Percentiles rank a stretch among this genome's conserved stretches.
phyloP scores from a whole-genome alignment of 2,888 invertebrate species.

The Spialia ferax region DNA sequence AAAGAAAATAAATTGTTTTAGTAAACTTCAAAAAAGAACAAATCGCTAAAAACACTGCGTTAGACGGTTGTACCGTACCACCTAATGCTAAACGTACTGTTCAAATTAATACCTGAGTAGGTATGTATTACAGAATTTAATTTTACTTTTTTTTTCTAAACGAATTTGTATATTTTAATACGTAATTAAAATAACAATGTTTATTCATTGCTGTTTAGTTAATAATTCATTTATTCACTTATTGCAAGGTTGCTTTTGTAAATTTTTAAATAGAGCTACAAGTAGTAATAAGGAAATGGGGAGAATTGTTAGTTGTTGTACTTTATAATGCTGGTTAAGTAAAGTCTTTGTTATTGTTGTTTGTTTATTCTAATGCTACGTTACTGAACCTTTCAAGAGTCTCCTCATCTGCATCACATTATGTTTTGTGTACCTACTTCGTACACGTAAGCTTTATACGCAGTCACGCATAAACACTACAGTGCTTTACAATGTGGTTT shows the following conservation, averaged over 20 bases:
- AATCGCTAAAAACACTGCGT: neutral
- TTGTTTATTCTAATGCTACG: constrained; percentile 31
- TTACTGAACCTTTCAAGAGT: constrained; percentile 32
- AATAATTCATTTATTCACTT: neutral
- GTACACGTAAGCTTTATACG: neutral
- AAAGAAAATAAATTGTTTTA: too few relatives aligned
- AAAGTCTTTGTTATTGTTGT: constrained; percentile 29
- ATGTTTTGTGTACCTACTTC: neutral
- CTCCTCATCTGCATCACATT: constrained; percentile 4
- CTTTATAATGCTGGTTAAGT: constrained; percentile 22
- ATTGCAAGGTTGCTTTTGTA: constrained; percentile 14
- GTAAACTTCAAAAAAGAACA: neutral
- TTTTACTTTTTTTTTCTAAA: neutral
- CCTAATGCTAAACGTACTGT: too few relatives aligned
- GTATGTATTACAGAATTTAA: neutral
- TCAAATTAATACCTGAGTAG: too few relatives aligned
- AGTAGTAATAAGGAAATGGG: constrained; percentile 26
- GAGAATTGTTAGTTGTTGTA: constrained; percentile 12
- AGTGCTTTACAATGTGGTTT: neutral
- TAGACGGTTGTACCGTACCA: neutral
- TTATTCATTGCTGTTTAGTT: neutral
- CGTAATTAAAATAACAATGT: neutral
- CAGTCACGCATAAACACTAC: constrained; percentile 2
- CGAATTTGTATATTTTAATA: neutral
- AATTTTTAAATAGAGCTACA: constrained; percentile 9